These are phyloP conservation scores for Cromileptes altivelis DNA, from an alignment of 2,113 vertebrate species.

Conservation along the genomic window DNA sequence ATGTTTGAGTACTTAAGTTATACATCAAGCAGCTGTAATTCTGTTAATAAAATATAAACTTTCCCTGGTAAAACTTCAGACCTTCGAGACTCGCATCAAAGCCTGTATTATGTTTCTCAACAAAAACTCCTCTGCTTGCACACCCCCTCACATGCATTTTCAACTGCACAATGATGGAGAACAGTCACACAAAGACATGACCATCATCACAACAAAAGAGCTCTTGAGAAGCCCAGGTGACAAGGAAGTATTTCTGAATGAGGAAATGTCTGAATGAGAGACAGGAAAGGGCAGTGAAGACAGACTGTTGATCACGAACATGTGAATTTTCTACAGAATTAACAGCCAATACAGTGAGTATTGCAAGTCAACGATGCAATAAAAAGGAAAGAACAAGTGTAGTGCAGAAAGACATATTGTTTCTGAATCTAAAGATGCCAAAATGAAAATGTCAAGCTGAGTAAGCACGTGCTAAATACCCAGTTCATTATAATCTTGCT, in stretches of 20 bases:
- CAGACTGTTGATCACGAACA: neutral
- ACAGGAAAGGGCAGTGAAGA: neutral
- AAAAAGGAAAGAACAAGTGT: neutral
- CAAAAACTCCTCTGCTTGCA: neutral
- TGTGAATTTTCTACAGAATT: neutral
- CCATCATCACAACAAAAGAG: neutral
- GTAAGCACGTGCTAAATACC: neutral
- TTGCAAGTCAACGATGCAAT: neutral
- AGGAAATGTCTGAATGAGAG: neutral
- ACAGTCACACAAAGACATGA: neutral
- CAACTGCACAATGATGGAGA: neutral
- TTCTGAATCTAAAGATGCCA: conserved; percentile 6
- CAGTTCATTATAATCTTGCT: neutral
- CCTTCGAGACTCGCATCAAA: neutral
- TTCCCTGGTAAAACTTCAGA: neutral
- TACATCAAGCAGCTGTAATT: neutral
- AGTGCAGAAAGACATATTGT: neutral
- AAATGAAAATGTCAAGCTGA: neutral
- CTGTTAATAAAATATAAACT: neutral
- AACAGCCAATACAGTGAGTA: neutral
- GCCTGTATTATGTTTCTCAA: neutral
- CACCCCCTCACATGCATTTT: neutral
- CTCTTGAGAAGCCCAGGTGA: neutral
- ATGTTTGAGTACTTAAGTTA: too few relatives aligned
- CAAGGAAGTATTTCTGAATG: neutral